These are phyloP conservation scores for Apocheima hispidaria DNA, from an alignment of 2,888 invertebrate species.

Conservation along the genomic window DNA sequence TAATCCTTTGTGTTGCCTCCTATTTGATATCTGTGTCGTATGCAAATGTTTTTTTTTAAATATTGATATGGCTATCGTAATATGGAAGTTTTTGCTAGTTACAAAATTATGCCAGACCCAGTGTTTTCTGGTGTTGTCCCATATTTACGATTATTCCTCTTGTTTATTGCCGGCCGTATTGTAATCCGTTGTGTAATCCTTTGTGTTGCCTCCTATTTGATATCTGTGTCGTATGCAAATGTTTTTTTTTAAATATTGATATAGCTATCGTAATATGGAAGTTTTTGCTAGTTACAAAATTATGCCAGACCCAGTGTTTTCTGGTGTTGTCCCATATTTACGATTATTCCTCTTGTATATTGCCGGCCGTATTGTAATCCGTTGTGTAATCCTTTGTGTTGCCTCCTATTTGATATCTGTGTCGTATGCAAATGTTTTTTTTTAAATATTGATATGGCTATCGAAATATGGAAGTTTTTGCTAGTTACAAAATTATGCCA, in stretches of 20 bases:
- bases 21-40: conserved; percentile 21
- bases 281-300: neutral
- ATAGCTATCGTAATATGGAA: neutral
- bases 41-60: conserved; percentile 10
- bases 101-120: neutral
- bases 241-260: conserved; percentile 11
- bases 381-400: conserved; percentile 42
- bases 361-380: conserved; percentile 35
- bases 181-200: too few species aligned
- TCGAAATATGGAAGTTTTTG: neutral
- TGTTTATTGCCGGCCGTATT: conserved; percentile 40
- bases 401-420: conserved; percentile 18
- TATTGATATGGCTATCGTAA: conserved; percentile 6
- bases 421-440: conserved; percentile 12
- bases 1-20: conserved; percentile 37
- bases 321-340: neutral
- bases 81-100: neutral
- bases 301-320: neutral
- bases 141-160: neutral
- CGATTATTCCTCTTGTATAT: conserved; percentile 34
- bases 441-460: conserved; percentile 9
- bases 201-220: conserved; percentile 28
- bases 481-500: neutral
- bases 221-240: conserved; percentile 16
- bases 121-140: neutral